A percentile compares a stretch with the other conserved stretches of the same genome.
Conservation (phyloP, 2,113 vertebrate species). For the Phasianus colchicus region DNA sequence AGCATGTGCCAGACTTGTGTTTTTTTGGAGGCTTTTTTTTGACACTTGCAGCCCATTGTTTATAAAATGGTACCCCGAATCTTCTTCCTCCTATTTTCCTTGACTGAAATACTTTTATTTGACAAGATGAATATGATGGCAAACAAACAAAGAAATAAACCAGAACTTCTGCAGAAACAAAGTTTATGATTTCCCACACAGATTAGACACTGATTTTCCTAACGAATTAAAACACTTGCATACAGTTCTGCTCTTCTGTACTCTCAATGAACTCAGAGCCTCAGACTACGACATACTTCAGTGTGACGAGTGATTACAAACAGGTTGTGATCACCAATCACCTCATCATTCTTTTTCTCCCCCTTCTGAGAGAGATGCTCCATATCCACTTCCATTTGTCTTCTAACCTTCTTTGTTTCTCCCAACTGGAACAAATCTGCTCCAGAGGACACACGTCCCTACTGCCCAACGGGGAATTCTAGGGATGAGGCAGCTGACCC, state of each 20-base stretch:
- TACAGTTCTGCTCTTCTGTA: not conserved
- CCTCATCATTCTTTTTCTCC: not conserved
- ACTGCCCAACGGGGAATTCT: not conserved
- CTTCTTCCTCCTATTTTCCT: conserved; percentile 1
- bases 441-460: not conserved
- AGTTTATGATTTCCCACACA: not conserved
- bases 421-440: not conserved
- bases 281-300: not conserved
- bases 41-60: conserved; percentile 37
- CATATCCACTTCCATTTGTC: not conserved
- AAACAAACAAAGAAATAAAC: not conserved
- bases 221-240: not conserved
- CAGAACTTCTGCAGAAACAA: not conserved
- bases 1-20: conserved; percentile 4
- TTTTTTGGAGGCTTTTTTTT: not conserved
- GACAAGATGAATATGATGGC: not conserved
- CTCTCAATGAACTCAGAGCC: not conserved
- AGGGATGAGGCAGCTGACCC: not conserved
- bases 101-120: conserved; percentile 3
- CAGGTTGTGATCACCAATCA: not conserved
- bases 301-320: not conserved
- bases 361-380: not conserved
- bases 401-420: not conserved
- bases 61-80: conserved; percentile 29
- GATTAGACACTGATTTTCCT: not conserved